Conservation (phyloP, 2,888 invertebrate genomes). For the Polylopha cassiicola region DNA sequence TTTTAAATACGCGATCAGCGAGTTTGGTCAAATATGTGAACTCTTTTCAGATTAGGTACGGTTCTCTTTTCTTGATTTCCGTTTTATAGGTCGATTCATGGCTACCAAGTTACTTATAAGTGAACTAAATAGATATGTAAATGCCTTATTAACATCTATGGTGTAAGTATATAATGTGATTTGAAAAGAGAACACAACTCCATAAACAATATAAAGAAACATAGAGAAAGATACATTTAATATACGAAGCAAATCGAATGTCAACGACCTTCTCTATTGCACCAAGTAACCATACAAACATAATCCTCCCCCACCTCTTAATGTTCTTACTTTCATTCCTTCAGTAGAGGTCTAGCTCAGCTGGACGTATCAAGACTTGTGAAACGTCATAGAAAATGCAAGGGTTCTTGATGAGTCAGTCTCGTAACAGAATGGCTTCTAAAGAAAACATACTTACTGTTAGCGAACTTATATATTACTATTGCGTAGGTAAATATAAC, state of each 20-base stretch:
- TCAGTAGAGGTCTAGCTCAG: constrained; percentile 11
- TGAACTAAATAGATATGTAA: too few relatives aligned
- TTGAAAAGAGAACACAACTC: too few relatives aligned
- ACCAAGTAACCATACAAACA: constrained; percentile 31
- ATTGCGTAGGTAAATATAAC: too few relatives aligned
- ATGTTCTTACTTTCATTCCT: constrained; percentile 6
- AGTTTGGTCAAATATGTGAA: not conserved
- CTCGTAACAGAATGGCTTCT: constrained; percentile 14
- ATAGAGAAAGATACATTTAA: too few relatives aligned
- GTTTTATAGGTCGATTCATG: too few relatives aligned
- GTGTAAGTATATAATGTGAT: too few relatives aligned
- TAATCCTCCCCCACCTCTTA: constrained; percentile 25
- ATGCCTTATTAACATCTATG: too few relatives aligned
- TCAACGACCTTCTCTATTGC: constrained; percentile 40
- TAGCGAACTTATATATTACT: too few relatives aligned
- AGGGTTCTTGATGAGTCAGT: constrained; percentile 27
- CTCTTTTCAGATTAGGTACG: not conserved
- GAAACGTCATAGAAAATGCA: constrained; percentile 34
- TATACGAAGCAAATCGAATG: constrained; percentile 25
- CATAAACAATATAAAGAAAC: too few relatives aligned
- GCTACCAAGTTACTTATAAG: too few relatives aligned
- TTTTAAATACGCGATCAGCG: not conserved
- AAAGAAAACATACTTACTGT: not conserved
- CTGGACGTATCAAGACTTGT: constrained; percentile 15
- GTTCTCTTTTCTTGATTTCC: too few relatives aligned